Conservation (phyloP, 2,888 invertebrate genomes). For the Stomorhina lunata region DNA sequence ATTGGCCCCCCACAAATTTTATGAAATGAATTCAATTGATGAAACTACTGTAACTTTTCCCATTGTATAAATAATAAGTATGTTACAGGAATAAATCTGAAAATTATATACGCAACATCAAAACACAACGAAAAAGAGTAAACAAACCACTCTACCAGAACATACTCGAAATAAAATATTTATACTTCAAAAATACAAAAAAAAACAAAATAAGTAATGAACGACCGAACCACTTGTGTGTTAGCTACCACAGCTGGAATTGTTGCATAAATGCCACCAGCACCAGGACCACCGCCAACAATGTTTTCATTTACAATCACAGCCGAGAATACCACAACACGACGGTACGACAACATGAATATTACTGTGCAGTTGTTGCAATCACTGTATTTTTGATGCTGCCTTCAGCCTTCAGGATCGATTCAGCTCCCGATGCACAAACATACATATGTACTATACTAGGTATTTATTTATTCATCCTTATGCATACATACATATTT, state of each 20-base stretch:
- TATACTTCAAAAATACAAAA: no score
- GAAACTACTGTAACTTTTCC: background rate
- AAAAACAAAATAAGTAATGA: background rate
- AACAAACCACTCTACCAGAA: no score
- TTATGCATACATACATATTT: no score
- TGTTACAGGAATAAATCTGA: conserved; percentile 27
- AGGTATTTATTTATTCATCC: conserved; percentile 14
- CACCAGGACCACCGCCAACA: conserved; percentile 37
- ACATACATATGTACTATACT: background rate
- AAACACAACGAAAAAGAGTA: conserved; percentile 12
- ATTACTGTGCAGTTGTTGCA: background rate
- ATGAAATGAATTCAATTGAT: background rate
- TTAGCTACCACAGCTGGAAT: conserved; percentile 54
- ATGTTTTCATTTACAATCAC: conserved; percentile 67
- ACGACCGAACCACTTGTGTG: conserved; percentile 48
- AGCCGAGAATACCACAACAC: conserved; percentile 54
- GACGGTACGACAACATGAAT: conserved; percentile 38
- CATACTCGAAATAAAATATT: background rate
- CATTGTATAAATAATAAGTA: no score
- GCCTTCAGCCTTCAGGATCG: no score
- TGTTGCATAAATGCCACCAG: conserved; percentile 59
- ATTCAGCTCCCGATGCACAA: no score
- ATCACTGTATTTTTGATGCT: no score
- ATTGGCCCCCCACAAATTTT: conserved; percentile 5
- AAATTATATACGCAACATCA: background rate